Evolutionary conservation across 1,140 invertebrate genomes (phyloP).

Genomic region (Mylabris phalerata): DNA sequence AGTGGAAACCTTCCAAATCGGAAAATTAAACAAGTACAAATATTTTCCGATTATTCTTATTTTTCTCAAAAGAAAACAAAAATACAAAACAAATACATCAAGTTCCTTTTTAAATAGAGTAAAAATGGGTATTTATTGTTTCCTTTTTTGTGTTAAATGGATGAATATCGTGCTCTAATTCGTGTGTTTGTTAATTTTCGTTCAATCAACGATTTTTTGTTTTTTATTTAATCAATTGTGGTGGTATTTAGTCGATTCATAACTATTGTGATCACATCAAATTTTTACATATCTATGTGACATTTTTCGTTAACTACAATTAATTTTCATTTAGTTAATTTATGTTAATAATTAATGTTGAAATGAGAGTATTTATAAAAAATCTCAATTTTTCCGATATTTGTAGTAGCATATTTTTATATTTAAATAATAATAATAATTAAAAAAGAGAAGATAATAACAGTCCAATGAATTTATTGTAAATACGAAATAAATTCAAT

Average conservation of each 20-base stretch:
- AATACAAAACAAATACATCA: not conserved
- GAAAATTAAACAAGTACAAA: not conserved
- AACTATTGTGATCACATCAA: not conserved
- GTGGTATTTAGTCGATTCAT: too few relatives aligned
- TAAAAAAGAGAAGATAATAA: not conserved
- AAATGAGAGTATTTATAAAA: not conserved
- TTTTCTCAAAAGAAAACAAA: not conserved
- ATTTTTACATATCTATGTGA: not conserved
- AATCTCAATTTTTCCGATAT: not conserved
- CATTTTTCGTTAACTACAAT: not conserved
- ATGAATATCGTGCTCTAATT: too few relatives aligned
- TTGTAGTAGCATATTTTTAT: not conserved
- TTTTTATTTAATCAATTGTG: too few relatives aligned
- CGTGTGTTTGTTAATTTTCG: too few relatives aligned
- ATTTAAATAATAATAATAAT: not conserved
- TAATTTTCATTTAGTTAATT: not conserved
- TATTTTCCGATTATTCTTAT: not conserved
- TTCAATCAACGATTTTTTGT: too few relatives aligned
- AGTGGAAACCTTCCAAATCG: too few relatives aligned
- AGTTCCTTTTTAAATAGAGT: not conserved
- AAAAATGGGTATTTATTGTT: not conserved
- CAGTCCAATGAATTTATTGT: not conserved
- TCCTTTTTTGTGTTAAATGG: too few relatives aligned
- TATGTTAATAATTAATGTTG: not conserved
- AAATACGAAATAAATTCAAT: conserved; percentile 2